Base-by-base conservation (phyloP, 2,888 invertebrate genomes). In the Eilema depressum region DNA sequence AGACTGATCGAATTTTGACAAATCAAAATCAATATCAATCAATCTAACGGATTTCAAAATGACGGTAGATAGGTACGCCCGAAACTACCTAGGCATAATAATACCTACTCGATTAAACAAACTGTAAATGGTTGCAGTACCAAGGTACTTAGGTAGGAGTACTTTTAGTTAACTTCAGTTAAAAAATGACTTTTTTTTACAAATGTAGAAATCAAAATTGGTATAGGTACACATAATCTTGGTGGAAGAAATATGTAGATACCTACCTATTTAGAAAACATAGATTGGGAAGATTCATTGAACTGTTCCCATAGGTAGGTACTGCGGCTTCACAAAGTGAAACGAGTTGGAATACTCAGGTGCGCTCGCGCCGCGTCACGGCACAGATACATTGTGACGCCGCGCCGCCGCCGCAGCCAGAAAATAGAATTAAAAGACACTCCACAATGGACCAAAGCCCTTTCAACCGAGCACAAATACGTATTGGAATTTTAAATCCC, bases 341-440 rank as follows among this genome's bases (percentile, higher is more conserved):
- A 91, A 89, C 87, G 87, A 86, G 86, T 87, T 86, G 87, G 88
- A 91, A 93, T 93, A 93, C 93, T 93, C 93, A 93, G 93, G 93
- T 93, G 93, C 89, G 92, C 87, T 79, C 78, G 84, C 81, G 76
- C 81, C 73, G 75, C 81, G 77, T 79, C 83, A 80, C 79, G 79
- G 78, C 77, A 77, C 88, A 69, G 83, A 81, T 90, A 92, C 91
- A 91, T 88, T 91, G 91, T 91, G 88, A 87, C 84, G 86, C 81
- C 85, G 80, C 85, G 85, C 83, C 80, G 80, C 83, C 74, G 79
- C 81, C 79, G 83, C 86, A 79, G 84, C 86, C 88, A 82, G 83
- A 83, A 86, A 93, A 93, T 91, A 93, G 90, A 93, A 93, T 91
- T 91, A 93, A 93, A 94, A 92, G 89, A 89, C 89, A 85, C 83